Evolutionary conservation across 2,113 vertebrate genomes (phyloP).

Genomic region (Potamarius usumacintae): DNA sequence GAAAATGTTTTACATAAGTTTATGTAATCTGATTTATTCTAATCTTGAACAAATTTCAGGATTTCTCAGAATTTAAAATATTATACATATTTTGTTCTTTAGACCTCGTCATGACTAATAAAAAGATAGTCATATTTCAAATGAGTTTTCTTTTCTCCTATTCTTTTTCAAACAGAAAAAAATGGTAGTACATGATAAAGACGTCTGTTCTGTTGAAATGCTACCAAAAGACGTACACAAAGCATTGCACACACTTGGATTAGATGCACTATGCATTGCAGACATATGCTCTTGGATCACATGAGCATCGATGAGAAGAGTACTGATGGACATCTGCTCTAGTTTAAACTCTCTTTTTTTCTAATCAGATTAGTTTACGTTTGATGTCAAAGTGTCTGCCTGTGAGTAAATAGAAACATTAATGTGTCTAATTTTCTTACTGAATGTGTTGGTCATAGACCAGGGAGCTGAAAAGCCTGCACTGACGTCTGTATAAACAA

Average conservation of each 20-base stretch:
- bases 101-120: neutral
- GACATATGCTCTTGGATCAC: neutral
- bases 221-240: neutral
- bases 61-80: neutral
- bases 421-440: neutral
- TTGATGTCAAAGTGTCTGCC: conserved; percentile 5
- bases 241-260: neutral
- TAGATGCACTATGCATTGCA: neutral
- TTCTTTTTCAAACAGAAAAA: neutral
- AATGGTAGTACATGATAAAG: neutral
- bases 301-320: neutral
- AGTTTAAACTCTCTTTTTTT: neutral
- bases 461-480: neutral
- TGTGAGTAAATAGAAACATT: neutral
- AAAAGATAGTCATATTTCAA: neutral
- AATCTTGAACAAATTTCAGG: neutral
- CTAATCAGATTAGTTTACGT: neutral
- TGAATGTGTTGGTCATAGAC: neutral
- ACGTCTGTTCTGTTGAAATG: neutral
- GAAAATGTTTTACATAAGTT: conserved; percentile 20
- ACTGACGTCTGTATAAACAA: conserved; percentile 16
- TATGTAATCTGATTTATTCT: neutral
- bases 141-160: neutral
- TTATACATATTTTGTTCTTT: neutral
- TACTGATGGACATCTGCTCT: neutral